Percentiles rank a stretch among this genome's conserved stretches.
phyloP scores from a whole-genome alignment of 2,888 invertebrate genomes.

The Drosophila basisetae region DNA sequence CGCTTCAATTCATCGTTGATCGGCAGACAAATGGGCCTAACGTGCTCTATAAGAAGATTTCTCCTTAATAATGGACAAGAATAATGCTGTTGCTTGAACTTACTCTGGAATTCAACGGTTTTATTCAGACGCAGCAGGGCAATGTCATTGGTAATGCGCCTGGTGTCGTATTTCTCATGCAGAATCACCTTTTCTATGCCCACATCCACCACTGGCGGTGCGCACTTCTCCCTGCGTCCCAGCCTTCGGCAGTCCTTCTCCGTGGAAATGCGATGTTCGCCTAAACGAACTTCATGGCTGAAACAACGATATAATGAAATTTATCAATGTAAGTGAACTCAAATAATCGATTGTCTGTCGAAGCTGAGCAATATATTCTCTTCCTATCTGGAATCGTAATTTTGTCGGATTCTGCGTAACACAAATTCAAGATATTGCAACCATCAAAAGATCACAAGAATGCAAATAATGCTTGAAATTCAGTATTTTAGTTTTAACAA shows the following conservation, averaged over 20 bases:
- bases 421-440: background rate
- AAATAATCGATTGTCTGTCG: background rate
- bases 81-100: background rate
- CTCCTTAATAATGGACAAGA: background rate
- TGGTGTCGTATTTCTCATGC: conserved; percentile 63
- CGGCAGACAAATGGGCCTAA: conserved; percentile 76
- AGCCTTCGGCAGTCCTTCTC: conserved; percentile 65
- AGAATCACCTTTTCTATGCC: conserved; percentile 68
- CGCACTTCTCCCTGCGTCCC: conserved; percentile 67
- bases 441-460: background rate
- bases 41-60: conserved; percentile 54
- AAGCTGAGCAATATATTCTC: background rate
- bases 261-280: conserved; percentile 76
- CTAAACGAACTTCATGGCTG: conserved; percentile 72
- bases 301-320: background rate
- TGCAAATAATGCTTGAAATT: background rate
- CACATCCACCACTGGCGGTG: conserved; percentile 71
- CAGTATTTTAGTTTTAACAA: background rate
- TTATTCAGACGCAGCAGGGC: conserved; percentile 71
- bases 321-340: background rate
- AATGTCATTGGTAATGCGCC: conserved; percentile 65
- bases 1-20: conserved; percentile 63
- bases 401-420: background rate
- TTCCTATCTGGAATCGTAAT: background rate
- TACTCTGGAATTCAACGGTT: conserved; percentile 67